Conservation (phyloP, 2,797 vertebrate species). For the Glossophaga mutica region DNA sequence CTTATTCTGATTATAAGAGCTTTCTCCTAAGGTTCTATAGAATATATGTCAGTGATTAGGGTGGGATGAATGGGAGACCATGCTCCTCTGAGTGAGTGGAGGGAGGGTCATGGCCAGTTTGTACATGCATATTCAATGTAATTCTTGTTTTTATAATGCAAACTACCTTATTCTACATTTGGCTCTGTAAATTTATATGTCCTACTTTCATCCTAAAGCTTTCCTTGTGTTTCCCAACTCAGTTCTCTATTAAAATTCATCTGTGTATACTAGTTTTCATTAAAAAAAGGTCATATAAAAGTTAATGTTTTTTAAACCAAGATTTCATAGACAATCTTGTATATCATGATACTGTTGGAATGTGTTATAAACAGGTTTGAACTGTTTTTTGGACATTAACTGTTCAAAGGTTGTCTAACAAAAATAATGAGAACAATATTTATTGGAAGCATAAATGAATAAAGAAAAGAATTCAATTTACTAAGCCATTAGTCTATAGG, state of each 20-base stretch:
- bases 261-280: neutral
- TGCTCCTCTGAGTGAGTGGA: neutral
- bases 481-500: neutral
- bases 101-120: neutral
- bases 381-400: neutral
- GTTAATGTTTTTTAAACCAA: neutral
- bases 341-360: neutral
- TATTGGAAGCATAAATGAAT: constrained; percentile 22
- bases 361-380: neutral
- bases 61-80: too few relatives aligned
- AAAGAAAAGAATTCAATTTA: constrained; percentile 21
- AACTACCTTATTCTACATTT: neutral
- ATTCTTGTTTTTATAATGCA: neutral
- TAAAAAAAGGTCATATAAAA: constrained; percentile 10
- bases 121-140: neutral
- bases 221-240: neutral
- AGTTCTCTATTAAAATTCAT: constrained; percentile 10
- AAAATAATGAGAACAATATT: neutral
- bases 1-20: neutral
- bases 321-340: neutral
- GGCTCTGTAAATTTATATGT: neutral
- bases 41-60: neutral
- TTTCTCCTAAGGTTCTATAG: neutral
- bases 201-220: neutral
- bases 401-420: constrained; percentile 16